Evolutionary conservation across 2,888 invertebrate species (phyloP), one percentile per base, ranked within the genome.

Genomic region (Philonicus albiceps): DNA sequence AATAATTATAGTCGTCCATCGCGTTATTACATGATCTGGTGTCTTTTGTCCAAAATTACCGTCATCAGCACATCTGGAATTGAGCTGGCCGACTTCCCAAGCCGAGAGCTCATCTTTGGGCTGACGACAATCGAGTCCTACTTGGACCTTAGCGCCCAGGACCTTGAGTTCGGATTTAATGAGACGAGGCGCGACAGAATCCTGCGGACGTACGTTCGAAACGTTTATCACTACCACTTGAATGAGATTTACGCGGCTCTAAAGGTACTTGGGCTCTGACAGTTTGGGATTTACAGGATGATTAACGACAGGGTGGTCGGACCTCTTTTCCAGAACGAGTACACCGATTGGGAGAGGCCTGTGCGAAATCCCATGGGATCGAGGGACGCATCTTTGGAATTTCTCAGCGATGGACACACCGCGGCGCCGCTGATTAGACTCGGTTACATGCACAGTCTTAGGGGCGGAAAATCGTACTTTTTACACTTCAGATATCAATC

Each of bases 171-270:
- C 91, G 99, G 98, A 88, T 96, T 99, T 92, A 97, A 97, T 93
- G 97, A 97, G 93, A 96, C 96, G 88, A 94, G 96, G 87, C 94
- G 97, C 88, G 97, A 97, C 93, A 94, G 97, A 88, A 97, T 97
- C 91, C 93, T 97, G 89, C 94, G 98, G 93, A 98, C 98, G 80
- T 96, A 97, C 92, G 98, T 98, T 88, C 95, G 98, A 89, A 99
- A 99, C 93, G 96, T 98, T 87, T 99, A 97, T 93, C 96, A 96
- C 91, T 99, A 96, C 93, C 98, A 99, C 93, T 94, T 98, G 89
- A 98, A 97, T 93, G 98, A 98, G 93, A 97, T 97, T 91, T 97
- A 97, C 92, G 97, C 98, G 85, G 98, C 98, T 85, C 94, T 98
- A 89, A 94, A 94, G 92, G 92, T 92, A 83, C 89, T 81, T 31